Conservation (phyloP, 2,113 vertebrate genomes). For the Helogale parvula region DNA sequence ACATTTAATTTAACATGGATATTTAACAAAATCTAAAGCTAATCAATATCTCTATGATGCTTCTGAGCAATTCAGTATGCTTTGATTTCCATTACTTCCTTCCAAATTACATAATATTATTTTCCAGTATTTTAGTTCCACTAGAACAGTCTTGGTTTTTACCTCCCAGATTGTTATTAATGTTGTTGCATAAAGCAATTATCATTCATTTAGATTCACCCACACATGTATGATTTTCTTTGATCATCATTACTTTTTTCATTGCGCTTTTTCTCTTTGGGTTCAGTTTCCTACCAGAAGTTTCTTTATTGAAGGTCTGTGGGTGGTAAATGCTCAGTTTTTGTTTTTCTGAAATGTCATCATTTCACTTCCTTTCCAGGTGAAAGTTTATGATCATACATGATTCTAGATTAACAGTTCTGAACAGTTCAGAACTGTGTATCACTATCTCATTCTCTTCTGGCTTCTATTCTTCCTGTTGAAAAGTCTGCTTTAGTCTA, state of each 20-base stretch:
- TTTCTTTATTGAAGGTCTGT: neutral
- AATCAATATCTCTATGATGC: neutral
- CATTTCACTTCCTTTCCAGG: neutral
- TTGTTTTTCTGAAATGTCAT: neutral
- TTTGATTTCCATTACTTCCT: neutral
- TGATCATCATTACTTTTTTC: neutral
- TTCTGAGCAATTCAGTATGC: neutral
- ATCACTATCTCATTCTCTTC: neutral
- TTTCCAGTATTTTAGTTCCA: neutral
- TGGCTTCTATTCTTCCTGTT: neutral
- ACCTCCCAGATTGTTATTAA: neutral
- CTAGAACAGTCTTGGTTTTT: neutral
- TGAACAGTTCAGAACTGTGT: neutral
- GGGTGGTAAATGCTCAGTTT: neutral
- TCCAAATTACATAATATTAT: neutral
- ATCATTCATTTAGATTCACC: neutral
- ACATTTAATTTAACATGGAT: neutral
- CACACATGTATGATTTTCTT: neutral
- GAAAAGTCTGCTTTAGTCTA: neutral
- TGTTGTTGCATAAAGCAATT: neutral
- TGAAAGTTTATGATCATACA: neutral
- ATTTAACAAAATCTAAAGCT: neutral
- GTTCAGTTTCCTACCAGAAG: neutral
- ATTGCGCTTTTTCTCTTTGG: neutral
- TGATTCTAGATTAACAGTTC: neutral